Evolutionary conservation across 2,113 vertebrate genomes (phyloP).

Genomic region (Gymnobelideus leadbeateri): DNA sequence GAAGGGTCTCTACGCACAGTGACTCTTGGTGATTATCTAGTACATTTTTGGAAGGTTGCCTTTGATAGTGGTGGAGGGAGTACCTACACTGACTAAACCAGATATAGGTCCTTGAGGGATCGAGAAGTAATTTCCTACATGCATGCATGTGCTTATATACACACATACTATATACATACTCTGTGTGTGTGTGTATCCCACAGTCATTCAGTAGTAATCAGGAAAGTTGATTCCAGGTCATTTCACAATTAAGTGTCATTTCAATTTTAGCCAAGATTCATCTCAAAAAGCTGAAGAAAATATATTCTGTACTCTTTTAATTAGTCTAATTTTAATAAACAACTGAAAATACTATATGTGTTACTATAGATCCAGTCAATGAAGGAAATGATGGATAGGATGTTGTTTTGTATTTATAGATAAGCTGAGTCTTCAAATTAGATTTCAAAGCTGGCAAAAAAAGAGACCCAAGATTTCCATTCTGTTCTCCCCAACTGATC

Average conservation of each 20-base stretch:
- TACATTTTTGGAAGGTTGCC: not conserved
- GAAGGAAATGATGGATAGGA: fast-evolving
- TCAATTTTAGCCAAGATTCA: not conserved
- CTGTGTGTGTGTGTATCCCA: no score
- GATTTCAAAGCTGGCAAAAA: not conserved
- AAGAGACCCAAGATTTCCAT: not conserved
- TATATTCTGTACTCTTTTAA: not conserved
- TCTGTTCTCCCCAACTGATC: not conserved
- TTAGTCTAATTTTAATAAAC: not conserved
- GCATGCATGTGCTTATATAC: no score
- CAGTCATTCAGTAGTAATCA: not conserved
- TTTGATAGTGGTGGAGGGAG: not conserved
- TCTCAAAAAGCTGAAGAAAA: not conserved
- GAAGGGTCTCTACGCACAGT: not conserved
- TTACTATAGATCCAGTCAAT: not conserved
- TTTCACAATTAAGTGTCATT: not conserved
- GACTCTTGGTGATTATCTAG: not conserved
- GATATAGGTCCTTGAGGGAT: not conserved
- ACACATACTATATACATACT: no score
- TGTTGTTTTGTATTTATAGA: not conserved
- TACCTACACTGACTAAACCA: not conserved
- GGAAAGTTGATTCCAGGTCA: not conserved
- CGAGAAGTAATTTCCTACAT: no score
- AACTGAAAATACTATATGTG: not conserved
- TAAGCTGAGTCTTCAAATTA: not conserved